Conservation (phyloP, 2,888 invertebrate genomes). For the Cosmorhoe ocellata region DNA sequence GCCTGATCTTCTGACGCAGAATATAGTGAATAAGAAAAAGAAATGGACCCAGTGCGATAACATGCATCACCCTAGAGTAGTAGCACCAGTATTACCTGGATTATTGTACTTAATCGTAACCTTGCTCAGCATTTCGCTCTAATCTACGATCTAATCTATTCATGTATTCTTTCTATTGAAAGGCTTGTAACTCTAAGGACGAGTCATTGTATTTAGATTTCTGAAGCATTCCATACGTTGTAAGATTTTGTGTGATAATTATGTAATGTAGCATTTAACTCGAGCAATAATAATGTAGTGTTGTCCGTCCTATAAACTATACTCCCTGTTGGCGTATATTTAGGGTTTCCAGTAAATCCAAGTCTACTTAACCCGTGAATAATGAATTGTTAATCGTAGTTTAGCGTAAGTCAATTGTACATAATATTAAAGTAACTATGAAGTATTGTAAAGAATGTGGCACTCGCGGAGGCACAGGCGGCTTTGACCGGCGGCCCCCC, state of each 20-base stretch:
- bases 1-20: too few relatives aligned
- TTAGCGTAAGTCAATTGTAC: slow-evolving; percentile 24
- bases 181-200: slow-evolving; percentile 8
- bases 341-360: slow-evolving; percentile 1
- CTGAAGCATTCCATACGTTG: slow-evolving; percentile 24
- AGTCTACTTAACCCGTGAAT: background rate
- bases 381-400: slow-evolving; percentile 9
- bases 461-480: slow-evolving; percentile 15
- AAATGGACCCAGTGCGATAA: background rate
- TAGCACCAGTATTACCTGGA: slow-evolving; percentile 30
- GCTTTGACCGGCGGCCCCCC: slow-evolving; percentile 26
- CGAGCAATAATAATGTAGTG: slow-evolving; percentile 5
- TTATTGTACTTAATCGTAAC: slow-evolving; percentile 28
- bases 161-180: slow-evolving; percentile 10
- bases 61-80: slow-evolving; percentile 6
- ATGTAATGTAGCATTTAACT: slow-evolving; percentile 1
- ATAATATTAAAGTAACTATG: slow-evolving; percentile 18
- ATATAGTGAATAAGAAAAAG: background rate
- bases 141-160: slow-evolving; percentile 5
- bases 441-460: slow-evolving; percentile 18
- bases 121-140: slow-evolving; percentile 26
- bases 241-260: slow-evolving; percentile 25
- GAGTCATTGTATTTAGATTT: slow-evolving; percentile 25
- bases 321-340: slow-evolving; percentile 3
- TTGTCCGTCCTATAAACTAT: slow-evolving; percentile 23